Base-by-base conservation (phyloP, 2,888 invertebrate genomes). In the Cryptophagus acutangulus region DNA sequence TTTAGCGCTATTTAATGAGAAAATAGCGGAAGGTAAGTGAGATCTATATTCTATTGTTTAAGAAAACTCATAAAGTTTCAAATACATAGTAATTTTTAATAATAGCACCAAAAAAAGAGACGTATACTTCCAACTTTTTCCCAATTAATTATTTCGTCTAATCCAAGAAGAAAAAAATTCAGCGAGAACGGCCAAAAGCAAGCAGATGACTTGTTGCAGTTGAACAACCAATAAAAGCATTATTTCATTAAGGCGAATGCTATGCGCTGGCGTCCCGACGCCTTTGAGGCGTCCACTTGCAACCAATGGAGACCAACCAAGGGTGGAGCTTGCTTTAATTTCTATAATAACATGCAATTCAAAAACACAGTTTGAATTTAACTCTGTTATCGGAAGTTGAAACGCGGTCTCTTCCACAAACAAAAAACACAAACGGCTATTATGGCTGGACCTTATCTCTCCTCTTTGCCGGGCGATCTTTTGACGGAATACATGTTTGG, bases 401-500 rank as follows among this genome's bases (percentile, higher is more conserved):
- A n/a, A 12, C 10, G 8, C 4, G 10, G 10, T 28, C 28, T 6
- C 10, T 28, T 28, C 8, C 12, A 5, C 13, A 28, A 10, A 28
- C 10, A 28, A 28, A 28, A 4, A 28, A 28, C 10, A n/a, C 28
- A 28, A 28, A 12, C 28, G 8, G 12, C 8, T 12, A 10, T 48
- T 54, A 89, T 90, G 89, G 88, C 89, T 37, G 89, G 89, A 40
- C 88, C 90, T 41, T 90, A 89, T 64, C 70, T 90, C 42, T 87
- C 89, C 33, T 88, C 89, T 0, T 67, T 90, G 30, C 88, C 89
- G 18, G 87, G 88, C 16, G 90, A 91, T 70, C 75, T 91, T n/a
- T 75, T 91, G 33, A 89, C 90, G 10, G 91, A 91, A 67, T 92
- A 92, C 60, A 90, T 92, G 90, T 91, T 91, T 65, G 91, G 91